Percentiles rank a stretch among this genome's conserved stretches.
Conservation (phyloP, 1,140 invertebrate genomes). For the Drosophila nasuta region DNA sequence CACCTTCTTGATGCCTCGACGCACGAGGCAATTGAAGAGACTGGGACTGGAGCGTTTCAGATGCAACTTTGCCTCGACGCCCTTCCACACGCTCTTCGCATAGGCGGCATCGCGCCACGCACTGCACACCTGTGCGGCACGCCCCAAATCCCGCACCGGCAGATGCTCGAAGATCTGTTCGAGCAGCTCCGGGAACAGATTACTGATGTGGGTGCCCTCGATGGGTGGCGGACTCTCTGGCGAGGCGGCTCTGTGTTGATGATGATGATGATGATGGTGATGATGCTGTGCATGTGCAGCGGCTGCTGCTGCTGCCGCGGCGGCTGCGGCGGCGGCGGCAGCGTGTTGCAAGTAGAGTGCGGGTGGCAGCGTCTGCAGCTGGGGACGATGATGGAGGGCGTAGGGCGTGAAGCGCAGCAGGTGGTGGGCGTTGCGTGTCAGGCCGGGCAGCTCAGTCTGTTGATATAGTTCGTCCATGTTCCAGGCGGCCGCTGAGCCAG, state of each 20-base stretch:
- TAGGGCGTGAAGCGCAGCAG: conserved; percentile 83
- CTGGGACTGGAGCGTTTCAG: conserved; percentile 92
- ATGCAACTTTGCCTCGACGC: conserved; percentile 95
- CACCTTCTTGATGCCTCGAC: conserved; percentile 93
- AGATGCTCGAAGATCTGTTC: conserved; percentile 96
- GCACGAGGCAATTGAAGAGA: conserved; percentile 93
- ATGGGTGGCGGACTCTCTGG: conserved; percentile 75
- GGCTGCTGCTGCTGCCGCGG: conserved; percentile 75
- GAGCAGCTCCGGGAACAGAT: conserved; percentile 96
- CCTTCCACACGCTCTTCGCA: conserved; percentile 95
- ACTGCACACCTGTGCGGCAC: conserved; percentile 95
- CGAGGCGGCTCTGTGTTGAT: conserved; percentile 86
- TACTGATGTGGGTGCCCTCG: conserved; percentile 92
- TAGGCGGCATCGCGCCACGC: conserved; percentile 96
- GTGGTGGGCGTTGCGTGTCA: conserved; percentile 79
- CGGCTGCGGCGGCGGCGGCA: conserved; percentile 42
- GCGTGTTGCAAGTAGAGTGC: conserved; percentile 80
- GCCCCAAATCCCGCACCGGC: conserved; percentile 94
- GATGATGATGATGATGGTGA: conserved; percentile 75
- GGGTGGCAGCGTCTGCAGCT: conserved; percentile 74
- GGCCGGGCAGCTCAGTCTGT: conserved; percentile 82
- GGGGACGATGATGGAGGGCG: conserved; percentile 80
- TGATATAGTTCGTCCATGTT: conserved; percentile 82
- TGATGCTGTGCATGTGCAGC: conserved; percentile 75
- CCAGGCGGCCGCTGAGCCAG: conserved; percentile 56